Evolutionary conservation across 2,797 vertebrate species (phyloP), one percentile per base, ranked within the genome.

Genomic region (Danionella dracula): DNA sequence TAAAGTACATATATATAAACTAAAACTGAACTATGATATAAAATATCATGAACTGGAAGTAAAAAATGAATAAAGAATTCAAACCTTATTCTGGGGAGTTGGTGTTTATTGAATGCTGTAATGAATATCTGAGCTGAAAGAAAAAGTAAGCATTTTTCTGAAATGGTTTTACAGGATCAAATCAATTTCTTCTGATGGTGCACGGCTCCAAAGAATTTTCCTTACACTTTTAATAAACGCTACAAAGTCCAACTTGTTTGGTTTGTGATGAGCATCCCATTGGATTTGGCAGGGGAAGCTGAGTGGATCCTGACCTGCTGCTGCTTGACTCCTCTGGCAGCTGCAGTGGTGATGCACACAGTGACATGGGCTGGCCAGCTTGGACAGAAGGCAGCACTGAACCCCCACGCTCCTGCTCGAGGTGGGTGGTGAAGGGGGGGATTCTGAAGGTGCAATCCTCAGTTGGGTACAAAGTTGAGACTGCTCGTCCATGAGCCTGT

Each of bases 401-500:
- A 79, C 76, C 17, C 76, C 78, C 13, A 85, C 79, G 2, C 81
- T 82, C 68, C 69, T 72, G 32, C 37, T 71, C 41, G 72, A 58
- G 68, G 21, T 6, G 20, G 48, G 35, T 31, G 23, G 37, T 12
- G 55, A 27, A 10, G 32, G 19, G 17, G 51, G 40, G 5, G n/a
- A 34, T 29, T 65, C 68, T 6, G 66, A 44, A 12, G 74, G 60
- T 17, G 45, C 66, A 48, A 87, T 72, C 60, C 60, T 72, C 60
- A 90, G 80, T 34, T 87, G 80, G 63, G 79, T 79, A 73, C 81
- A 86, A 56, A 89, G 80, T 48, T 81, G 76, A 32, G 84, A 82
- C 78, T 89, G 88, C 64, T 88, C 88, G 23, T 87, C 82, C 79
- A 90, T 56, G 29, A 90, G 78, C 38, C 75, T 73, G 74, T 78